Evolutionary conservation across 2,113 vertebrate genomes (phyloP).

Genomic region (Rhinoderma darwinii): DNA sequence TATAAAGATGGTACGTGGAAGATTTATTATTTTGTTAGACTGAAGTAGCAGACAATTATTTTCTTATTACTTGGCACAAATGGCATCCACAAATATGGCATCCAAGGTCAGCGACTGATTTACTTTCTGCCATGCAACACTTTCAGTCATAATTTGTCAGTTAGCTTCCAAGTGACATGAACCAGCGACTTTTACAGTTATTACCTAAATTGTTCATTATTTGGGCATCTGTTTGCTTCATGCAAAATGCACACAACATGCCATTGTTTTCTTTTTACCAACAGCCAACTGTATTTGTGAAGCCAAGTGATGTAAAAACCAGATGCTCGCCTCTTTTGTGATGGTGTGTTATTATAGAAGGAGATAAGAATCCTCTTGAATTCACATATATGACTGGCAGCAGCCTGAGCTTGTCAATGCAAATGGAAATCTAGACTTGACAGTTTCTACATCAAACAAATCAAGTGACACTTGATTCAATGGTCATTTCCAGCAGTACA

Average conservation of each 20-base stretch:
- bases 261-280: constrained; percentile 54
- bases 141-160: constrained; percentile 53
- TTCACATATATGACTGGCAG: constrained; percentile 40
- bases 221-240: constrained; percentile 57
- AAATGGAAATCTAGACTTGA: constrained; percentile 27
- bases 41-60: background rate
- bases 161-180: constrained; percentile 53
- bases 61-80: constrained; percentile 33
- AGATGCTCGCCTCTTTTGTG: constrained; percentile 53
- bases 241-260: constrained; percentile 55
- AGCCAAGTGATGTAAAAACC: constrained; percentile 60
- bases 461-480: constrained; percentile 36
- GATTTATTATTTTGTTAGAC: constrained; percentile 15
- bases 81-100: background rate
- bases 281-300: constrained; percentile 56
- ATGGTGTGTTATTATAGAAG: constrained; percentile 47
- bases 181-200: constrained; percentile 51
- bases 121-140: constrained; percentile 26
- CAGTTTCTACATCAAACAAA: constrained; percentile 30
- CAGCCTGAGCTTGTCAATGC: constrained; percentile 25
- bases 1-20: background rate
- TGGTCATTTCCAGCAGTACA: constrained; percentile 9
- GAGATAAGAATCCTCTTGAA: constrained; percentile 35
- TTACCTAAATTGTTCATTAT: constrained; percentile 58
- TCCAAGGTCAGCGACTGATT: constrained; percentile 44